Evolutionary conservation across 2,113 vertebrate genomes (phyloP).

Genomic region (Sinocyclocheilus grahami): DNA sequence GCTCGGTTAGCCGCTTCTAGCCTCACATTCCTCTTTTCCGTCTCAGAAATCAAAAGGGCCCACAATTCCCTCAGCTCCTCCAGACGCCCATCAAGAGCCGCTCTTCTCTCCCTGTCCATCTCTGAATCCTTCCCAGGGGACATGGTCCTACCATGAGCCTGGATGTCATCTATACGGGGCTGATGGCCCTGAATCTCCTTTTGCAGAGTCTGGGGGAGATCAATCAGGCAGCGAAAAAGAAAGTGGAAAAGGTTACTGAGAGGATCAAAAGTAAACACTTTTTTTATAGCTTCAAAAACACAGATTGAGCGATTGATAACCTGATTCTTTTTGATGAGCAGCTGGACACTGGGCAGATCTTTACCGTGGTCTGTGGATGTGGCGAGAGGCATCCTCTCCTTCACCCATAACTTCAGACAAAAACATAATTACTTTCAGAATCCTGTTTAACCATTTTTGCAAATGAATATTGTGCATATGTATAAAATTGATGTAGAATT

Average conservation of each 20-base stretch:
- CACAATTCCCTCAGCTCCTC: conserved; percentile 81
- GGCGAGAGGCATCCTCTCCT: conserved; percentile 87
- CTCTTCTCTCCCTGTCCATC: conserved; percentile 72
- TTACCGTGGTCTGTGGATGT: conserved; percentile 89
- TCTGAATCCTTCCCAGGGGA: conserved; percentile 60
- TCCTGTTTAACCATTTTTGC: no score
- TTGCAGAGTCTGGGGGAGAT: conserved; percentile 81
- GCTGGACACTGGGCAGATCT: conserved; percentile 89
- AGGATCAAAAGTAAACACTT: not conserved
- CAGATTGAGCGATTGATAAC: conserved; percentile 60
- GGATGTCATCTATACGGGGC: conserved; percentile 87
- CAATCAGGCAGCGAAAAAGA: not conserved
- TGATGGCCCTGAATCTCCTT: conserved; percentile 94
- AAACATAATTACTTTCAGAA: not conserved
- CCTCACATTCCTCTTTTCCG: conserved; percentile 79
- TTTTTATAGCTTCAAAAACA: not conserved
- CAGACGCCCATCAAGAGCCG: conserved; percentile 75
- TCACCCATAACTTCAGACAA: conserved; percentile 84
- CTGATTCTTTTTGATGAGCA: conserved; percentile 94
- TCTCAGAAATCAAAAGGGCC: conserved; percentile 81
- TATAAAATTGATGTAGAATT: not conserved
- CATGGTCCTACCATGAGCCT: conserved; percentile 72
- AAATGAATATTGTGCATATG: not conserved
- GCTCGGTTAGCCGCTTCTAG: conserved; percentile 82
- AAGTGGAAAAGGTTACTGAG: not conserved